These are phyloP conservation scores for Epiblema foenella DNA, from an alignment of 2,888 invertebrate genomes.

Conservation along the genomic window DNA sequence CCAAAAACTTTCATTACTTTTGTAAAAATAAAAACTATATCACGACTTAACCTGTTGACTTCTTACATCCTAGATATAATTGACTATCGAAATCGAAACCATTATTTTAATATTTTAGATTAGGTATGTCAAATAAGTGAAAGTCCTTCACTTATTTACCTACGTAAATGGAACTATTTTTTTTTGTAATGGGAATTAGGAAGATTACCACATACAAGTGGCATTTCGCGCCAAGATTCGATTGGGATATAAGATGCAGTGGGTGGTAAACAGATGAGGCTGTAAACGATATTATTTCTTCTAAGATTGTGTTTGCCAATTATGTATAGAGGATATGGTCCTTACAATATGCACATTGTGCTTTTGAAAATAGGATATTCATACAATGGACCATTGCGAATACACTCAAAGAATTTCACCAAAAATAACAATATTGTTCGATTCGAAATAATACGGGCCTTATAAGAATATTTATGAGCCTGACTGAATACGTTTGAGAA, in stretches of 20 bases:
- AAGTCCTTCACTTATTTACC: too few species aligned
- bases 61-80: background rate
- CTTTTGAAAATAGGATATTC: background rate
- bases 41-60: background rate
- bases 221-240: too few species aligned
- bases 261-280: background rate
- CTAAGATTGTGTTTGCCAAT: too few species aligned
- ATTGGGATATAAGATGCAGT: background rate
- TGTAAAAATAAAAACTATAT: too few species aligned
- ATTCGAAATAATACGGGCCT: conserved; percentile 22
- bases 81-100: background rate
- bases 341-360: background rate
- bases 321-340: background rate
- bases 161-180: background rate
- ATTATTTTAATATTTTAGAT: too few species aligned
- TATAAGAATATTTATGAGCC: conserved; percentile 39
- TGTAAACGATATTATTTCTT: background rate
- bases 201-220: too few species aligned
- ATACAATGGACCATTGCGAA: conserved; percentile 7
- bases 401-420: conserved; percentile 9
- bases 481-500: conserved; percentile 19
- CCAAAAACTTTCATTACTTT: too few species aligned
- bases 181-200: background rate
- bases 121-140: too few species aligned
- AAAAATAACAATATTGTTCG: conserved; percentile 23